These are phyloP conservation scores for Nestor notabilis DNA, from an alignment of 2,113 vertebrate species.

Conservation along the genomic window DNA sequence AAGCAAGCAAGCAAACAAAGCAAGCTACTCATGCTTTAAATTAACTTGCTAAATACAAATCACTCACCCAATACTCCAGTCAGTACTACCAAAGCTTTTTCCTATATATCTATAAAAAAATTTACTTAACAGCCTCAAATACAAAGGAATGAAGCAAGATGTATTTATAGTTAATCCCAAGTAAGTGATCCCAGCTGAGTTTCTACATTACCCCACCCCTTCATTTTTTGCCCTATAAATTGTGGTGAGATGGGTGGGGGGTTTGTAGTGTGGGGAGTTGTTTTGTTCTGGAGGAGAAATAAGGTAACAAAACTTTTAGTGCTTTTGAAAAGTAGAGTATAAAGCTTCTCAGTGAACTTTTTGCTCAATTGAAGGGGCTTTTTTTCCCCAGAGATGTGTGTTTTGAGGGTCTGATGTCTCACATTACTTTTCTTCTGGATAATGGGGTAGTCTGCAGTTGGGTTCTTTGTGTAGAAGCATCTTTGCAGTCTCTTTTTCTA, in stretches of 20 bases:
- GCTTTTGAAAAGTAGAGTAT: neutral
- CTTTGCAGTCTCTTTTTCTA: neutral
- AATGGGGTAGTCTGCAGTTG: rapidly evolving
- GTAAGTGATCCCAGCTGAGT: neutral
- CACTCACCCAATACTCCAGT: rapidly evolving
- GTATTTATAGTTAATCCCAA: neutral
- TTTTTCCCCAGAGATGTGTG: neutral
- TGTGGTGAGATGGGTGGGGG: rapidly evolving
- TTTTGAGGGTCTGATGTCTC: neutral
- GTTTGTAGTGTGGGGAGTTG: rapidly evolving
- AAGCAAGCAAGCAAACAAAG: neutral
- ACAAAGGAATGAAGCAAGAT: neutral
- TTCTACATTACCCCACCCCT: neutral
- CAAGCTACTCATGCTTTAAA: neutral
- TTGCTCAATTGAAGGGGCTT: rapidly evolving
- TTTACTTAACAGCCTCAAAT: neutral
- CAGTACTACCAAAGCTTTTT: neutral
- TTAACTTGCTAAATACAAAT: neutral
- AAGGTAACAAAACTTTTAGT: neutral
- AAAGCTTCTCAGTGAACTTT: rapidly evolving
- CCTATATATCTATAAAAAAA: too few relatives aligned
- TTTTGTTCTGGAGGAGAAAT: neutral
- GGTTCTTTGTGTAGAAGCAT: neutral
- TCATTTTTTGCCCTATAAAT: neutral
- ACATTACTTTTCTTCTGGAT: neutral